Evolutionary conservation across 2,888 invertebrate species (phyloP), one percentile per base, ranked within the genome.

Genomic region (Athetis lepigone): DNA sequence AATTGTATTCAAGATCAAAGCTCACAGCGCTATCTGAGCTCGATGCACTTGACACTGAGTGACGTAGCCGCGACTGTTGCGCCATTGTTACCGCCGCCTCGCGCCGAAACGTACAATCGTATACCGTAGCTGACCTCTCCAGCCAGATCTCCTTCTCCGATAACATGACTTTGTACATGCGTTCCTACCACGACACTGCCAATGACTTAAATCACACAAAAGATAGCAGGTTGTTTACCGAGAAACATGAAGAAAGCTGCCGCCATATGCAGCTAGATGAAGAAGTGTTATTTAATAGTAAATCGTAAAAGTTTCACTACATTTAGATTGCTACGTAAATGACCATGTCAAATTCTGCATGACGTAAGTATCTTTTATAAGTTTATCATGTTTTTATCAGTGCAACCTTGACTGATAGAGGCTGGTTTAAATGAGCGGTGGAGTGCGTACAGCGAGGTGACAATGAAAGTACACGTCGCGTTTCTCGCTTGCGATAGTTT

Each of bases 401-500:
- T 63, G 40, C 47, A 70, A 49, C 65, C 60, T 75, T 74, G 77
- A 73, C 56, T 74, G 65, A 76, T 73, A 59, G 61, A 72, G 50
- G 73, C 62, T 66, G 55, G 63, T 27, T 74, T 57, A 70, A 70
- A 60, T 65, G 73, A 75, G 68, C 52, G 60, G 75, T 60, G 67
- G 82, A 83, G 84, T 85, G 86, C 87, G 88, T 86, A 70, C 59
- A 74, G 63, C 51, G 68, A 89, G 92, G 90, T 92, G 94, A 93
- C 94, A 94, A 94, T 93, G 94, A 94, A 93, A 94, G 94, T 94
- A 91, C 90, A 88, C 85, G 83, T 83, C 85, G 89, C 88, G 87
- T 94, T 92, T 93, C 93, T 92, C 90, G 90, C 87, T 88, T 90
- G 93, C 93, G 90, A 92, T 93, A 92, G 92, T 92, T 92, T 84